Evolutionary conservation across 2,113 vertebrate genomes (phyloP).

Genomic region (Barnardius zonarius): DNA sequence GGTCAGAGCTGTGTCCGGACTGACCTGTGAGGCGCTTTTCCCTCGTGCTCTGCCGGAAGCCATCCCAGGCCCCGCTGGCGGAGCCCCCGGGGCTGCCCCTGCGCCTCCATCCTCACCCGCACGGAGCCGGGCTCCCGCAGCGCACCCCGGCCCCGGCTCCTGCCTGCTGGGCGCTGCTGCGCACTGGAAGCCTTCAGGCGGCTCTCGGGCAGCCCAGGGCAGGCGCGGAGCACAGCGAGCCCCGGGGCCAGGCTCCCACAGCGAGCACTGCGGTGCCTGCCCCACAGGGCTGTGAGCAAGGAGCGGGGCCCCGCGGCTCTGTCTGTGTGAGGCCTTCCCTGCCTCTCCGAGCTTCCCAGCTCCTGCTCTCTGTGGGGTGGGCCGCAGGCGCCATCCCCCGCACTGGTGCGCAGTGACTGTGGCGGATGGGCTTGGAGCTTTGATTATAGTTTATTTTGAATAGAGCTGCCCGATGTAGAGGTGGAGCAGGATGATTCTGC

Average conservation of each 20-base stretch:
- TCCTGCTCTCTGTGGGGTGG: fast-evolving
- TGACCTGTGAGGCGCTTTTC: conserved; percentile 81
- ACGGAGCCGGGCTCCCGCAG: neutral
- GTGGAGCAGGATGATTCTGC: neutral
- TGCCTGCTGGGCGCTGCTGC: neutral
- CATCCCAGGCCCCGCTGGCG: conserved; percentile 78
- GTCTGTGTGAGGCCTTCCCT: neutral
- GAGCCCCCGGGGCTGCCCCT: conserved; percentile 68
- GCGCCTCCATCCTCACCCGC: conserved; percentile 43
- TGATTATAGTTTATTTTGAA: neutral
- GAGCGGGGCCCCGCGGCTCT: neutral
- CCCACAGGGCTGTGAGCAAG: conserved; percentile 2
- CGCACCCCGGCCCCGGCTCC: neutral
- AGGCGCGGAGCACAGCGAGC: neutral
- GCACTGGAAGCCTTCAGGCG: conserved; percentile 67
- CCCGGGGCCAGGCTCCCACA: conserved; percentile 15
- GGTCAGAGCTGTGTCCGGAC: neutral
- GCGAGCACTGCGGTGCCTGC: conserved; percentile 49
- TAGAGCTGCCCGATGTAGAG: fast-evolving
- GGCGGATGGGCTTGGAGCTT: fast-evolving
- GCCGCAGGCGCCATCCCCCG: fast-evolving
- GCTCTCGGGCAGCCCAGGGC: conserved; percentile 49
- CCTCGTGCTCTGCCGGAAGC: conserved; percentile 81
- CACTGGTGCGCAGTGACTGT: fast-evolving
- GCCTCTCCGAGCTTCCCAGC: neutral